Conservation (phyloP, 53 echinoderm and acorn worm species). For the Apostichopus leukothele region DNA sequence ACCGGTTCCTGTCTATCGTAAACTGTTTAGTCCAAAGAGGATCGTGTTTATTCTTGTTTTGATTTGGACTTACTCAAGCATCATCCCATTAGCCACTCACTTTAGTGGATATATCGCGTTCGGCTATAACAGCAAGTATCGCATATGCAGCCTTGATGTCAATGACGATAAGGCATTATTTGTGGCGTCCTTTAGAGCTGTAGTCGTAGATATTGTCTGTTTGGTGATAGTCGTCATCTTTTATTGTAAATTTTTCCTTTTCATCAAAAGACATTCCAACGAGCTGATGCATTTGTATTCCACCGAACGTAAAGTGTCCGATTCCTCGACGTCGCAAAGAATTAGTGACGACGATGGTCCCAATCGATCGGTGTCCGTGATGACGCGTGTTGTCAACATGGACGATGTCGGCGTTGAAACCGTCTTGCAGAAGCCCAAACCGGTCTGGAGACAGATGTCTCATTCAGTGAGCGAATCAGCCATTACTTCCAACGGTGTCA, state of each 20-base stretch:
- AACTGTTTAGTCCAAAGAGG: constrained; percentile 46
- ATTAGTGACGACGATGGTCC: neutral
- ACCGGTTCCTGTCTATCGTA: constrained; percentile 25
- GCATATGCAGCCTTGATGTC: constrained; percentile 57
- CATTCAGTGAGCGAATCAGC: constrained; percentile 15
- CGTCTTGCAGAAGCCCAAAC: neutral
- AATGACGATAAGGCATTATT: constrained; percentile 33
- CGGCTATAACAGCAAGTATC: constrained; percentile 62
- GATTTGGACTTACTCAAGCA: constrained; percentile 52
- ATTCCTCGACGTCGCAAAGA: constrained; percentile 26
- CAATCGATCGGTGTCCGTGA: neutral
- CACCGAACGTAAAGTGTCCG: constrained; percentile 36
- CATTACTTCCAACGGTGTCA: neutral
- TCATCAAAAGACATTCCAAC: constrained; percentile 50
- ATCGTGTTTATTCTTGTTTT: constrained; percentile 50
- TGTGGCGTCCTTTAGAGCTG: constrained; percentile 51
- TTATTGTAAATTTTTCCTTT: constrained; percentile 57
- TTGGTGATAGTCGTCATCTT: constrained; percentile 60
- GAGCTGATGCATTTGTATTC: constrained; percentile 44
- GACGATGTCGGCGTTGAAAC: neutral
- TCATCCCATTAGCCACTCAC: constrained; percentile 53
- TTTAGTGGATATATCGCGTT: constrained; percentile 49
- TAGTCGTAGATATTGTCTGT: constrained; percentile 51
- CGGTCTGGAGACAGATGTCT: constrained; percentile 32
- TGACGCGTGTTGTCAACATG: constrained; percentile 20